Evolutionary conservation across 2,113 vertebrate genomes (phyloP).

Genomic region (Mesocricetus auratus): DNA sequence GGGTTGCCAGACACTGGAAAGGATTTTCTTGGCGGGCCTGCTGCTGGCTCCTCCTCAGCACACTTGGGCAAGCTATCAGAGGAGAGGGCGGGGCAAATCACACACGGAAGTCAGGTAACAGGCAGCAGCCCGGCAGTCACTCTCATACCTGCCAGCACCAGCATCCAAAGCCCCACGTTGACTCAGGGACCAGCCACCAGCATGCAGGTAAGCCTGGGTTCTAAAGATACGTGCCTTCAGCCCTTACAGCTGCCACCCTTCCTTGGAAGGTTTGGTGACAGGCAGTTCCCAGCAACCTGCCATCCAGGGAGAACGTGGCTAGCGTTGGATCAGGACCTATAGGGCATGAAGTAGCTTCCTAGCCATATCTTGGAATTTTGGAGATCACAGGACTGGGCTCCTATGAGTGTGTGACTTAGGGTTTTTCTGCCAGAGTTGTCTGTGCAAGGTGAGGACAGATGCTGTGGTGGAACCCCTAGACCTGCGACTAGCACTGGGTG

Average conservation of each 20-base stretch:
- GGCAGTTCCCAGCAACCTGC: background rate
- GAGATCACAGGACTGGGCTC: too few relatives aligned
- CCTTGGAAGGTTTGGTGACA: background rate
- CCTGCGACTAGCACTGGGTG: background rate
- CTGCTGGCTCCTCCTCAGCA: background rate
- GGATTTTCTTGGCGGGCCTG: background rate
- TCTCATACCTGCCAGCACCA: accelerated
- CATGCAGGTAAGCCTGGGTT: slow-evolving; percentile 84
- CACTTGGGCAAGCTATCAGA: background rate
- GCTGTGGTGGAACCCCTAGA: background rate
- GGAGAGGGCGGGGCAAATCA: background rate
- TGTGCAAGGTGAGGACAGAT: background rate
- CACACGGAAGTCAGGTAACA: slow-evolving; percentile 82
- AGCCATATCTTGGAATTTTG: background rate
- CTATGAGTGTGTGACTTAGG: background rate
- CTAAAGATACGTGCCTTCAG: accelerated
- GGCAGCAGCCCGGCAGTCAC: accelerated
- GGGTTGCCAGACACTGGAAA: background rate
- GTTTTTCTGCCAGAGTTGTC: background rate
- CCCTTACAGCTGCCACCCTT: accelerated
- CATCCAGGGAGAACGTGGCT: too few relatives aligned
- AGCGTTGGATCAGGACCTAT: background rate
- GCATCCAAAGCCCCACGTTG: accelerated
- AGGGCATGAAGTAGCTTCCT: background rate
- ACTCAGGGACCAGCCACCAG: accelerated